A percentile compares a stretch with the other conserved stretches of the same genome.
Evolutionary conservation across 2,888 invertebrate species (phyloP).

Genomic region (Dyspetes luteomarginatus): DNA sequence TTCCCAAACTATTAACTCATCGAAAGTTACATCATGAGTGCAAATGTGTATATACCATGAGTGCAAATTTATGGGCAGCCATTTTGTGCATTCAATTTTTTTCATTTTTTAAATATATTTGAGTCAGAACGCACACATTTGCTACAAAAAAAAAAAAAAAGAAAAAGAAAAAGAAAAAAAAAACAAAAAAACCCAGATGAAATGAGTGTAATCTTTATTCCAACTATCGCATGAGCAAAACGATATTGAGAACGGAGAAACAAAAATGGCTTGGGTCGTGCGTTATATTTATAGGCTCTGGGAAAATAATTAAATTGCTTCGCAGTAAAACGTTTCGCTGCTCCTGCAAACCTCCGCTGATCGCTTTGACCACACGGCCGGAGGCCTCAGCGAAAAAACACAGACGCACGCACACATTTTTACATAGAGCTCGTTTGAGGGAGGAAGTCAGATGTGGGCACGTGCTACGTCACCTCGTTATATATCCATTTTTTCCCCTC

Average conservation of each 20-base stretch:
- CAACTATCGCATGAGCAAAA: not conserved
- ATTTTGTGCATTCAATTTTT: no score
- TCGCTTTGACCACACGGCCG: constrained; percentile 43
- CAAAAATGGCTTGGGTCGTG: constrained; percentile 45
- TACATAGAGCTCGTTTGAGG: constrained; percentile 21
- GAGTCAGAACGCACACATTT: no score
- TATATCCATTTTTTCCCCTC: constrained; percentile 30
- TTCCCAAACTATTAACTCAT: no score
- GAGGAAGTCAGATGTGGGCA: constrained; percentile 48
- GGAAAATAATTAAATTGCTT: constrained; percentile 66
- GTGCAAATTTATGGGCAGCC: no score
- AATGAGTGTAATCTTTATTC: not conserved
- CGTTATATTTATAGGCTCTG: constrained; percentile 64
- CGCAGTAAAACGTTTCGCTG: constrained; percentile 47
- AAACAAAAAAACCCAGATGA: constrained; percentile 17
- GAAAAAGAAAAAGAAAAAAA: no score
- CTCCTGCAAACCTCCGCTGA: constrained; percentile 24
- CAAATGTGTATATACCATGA: no score
- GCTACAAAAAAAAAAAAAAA: no score
- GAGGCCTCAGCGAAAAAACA: not conserved
- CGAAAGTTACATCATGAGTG: no score
- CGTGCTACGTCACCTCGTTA: constrained; percentile 54
- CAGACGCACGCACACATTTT: not conserved
- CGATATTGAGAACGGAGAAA: constrained; percentile 17
- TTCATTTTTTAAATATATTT: no score